Percentiles rank a stretch among this genome's conserved stretches.
phyloP scores from a whole-genome alignment of 2,113 vertebrate species.

The Callithrix jacchus region DNA sequence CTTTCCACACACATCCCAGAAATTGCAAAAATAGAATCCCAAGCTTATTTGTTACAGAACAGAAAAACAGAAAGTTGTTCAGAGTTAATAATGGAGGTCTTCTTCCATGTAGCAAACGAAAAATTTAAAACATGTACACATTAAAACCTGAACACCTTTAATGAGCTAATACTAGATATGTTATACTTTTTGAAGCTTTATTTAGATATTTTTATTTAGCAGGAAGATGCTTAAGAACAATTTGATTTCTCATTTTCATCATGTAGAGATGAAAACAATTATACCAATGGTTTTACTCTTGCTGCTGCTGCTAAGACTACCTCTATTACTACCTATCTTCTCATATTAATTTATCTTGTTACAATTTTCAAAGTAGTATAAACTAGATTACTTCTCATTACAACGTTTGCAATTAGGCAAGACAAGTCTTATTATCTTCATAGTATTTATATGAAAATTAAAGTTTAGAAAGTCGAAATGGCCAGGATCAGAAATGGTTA shows the following conservation, averaged over 20 bases:
- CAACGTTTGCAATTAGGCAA: background rate
- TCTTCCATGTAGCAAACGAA: background rate
- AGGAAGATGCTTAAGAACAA: background rate
- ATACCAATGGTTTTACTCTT: background rate
- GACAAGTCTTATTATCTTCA: background rate
- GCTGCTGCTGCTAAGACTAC: background rate
- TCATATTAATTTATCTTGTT: background rate
- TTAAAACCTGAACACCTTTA: background rate
- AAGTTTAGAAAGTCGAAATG: background rate
- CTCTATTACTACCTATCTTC: background rate
- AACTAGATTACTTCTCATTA: background rate
- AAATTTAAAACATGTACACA: background rate
- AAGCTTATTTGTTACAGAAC: background rate
- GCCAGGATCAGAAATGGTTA: background rate
- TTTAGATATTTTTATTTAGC: constrained; percentile 38
- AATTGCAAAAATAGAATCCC: background rate
- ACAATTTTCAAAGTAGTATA: background rate
- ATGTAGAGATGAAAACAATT: background rate
- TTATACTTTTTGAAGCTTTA: background rate
- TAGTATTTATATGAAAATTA: constrained; percentile 1
- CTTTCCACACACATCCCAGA: background rate
- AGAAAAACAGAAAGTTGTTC: constrained; percentile 20
- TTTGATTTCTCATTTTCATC: constrained; percentile 14
- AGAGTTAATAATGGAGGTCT: background rate
- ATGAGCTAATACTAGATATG: background rate